phyloP scores from a whole-genome alignment of 2,888 invertebrate genomes.

The Ligdia adustata region DNA sequence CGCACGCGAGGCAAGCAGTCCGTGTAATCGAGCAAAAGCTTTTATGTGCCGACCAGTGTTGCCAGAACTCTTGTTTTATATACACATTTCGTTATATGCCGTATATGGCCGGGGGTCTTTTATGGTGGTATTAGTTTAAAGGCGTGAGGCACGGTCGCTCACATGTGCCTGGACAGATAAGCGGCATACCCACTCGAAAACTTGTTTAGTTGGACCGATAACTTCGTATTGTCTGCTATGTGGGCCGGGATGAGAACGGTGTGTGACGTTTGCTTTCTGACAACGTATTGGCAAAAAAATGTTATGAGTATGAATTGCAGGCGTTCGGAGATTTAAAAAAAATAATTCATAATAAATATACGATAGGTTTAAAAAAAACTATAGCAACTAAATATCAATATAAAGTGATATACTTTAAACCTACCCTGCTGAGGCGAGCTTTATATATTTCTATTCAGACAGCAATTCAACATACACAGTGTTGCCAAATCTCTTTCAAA shows the following conservation, averaged over 20 bases:
- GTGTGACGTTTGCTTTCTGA: slow-evolving; percentile 46
- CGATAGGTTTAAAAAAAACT: too few species aligned
- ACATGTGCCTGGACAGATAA: slow-evolving; percentile 79
- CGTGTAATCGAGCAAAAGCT: slow-evolving; percentile 81
- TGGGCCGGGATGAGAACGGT: slow-evolving; percentile 52
- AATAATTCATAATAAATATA: too few species aligned
- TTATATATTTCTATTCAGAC: slow-evolving; percentile 8
- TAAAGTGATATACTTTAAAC: too few species aligned
- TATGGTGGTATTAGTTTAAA: slow-evolving; percentile 70
- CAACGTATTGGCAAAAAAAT: too few species aligned
- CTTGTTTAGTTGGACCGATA: slow-evolving; percentile 78
- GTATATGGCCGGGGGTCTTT: slow-evolving; percentile 58
- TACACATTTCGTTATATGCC: slow-evolving; percentile 67
- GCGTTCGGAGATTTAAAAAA: too few species aligned
- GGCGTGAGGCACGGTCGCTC: slow-evolving; percentile 72
- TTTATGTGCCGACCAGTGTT: slow-evolving; percentile 63
- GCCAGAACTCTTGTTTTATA: slow-evolving; percentile 61
- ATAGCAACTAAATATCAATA: too few species aligned
- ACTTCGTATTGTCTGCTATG: slow-evolving; percentile 70
- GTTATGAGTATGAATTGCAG: too few species aligned
- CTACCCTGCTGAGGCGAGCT: slow-evolving; percentile 37
- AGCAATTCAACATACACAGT: neutral
- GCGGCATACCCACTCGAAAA: slow-evolving; percentile 79
- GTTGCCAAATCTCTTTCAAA: slow-evolving; percentile 28
- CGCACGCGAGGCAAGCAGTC: slow-evolving; percentile 78